Evolutionary conservation across 1,140 invertebrate species (phyloP).

Genomic region (Microplitis mediator): DNA sequence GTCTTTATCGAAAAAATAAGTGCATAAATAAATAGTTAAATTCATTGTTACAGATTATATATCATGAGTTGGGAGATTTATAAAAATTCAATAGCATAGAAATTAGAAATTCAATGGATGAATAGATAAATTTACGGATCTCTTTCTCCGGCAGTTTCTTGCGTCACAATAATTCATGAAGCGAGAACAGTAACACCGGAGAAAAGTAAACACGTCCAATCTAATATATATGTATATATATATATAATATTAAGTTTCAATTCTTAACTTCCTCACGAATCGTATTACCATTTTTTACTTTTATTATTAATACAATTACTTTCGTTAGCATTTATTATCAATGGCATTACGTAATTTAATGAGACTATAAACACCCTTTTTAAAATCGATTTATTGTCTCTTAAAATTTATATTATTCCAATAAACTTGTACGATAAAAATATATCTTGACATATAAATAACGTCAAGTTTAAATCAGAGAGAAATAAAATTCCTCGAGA

Average conservation of each 20-base stretch:
- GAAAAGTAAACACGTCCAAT: neutral
- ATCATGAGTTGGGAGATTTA: too few relatives aligned
- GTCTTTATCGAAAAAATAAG: too few relatives aligned
- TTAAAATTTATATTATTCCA: too few relatives aligned
- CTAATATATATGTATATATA: neutral
- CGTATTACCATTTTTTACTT: neutral
- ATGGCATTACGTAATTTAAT: too few relatives aligned
- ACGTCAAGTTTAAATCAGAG: too few relatives aligned
- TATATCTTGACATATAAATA: too few relatives aligned
- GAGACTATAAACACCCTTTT: too few relatives aligned
- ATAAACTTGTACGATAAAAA: too few relatives aligned
- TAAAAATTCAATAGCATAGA: neutral
- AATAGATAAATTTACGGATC: constrained; percentile 5
- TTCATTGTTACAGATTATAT: too few relatives aligned
- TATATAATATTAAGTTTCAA: neutral
- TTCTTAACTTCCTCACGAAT: neutral
- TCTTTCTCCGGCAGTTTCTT: neutral
- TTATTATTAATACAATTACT: neutral
- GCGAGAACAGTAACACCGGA: neutral
- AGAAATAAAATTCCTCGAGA: too few relatives aligned
- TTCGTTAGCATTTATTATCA: neutral
- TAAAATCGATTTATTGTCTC: too few relatives aligned
- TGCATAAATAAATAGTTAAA: too few relatives aligned
- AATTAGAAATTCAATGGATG: constrained; percentile 4
- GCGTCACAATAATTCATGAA: neutral